Evolutionary conservation across 2,113 vertebrate genomes (phyloP), one percentile per base, ranked within the genome.

Genomic region (Phaethon lepturus): DNA sequence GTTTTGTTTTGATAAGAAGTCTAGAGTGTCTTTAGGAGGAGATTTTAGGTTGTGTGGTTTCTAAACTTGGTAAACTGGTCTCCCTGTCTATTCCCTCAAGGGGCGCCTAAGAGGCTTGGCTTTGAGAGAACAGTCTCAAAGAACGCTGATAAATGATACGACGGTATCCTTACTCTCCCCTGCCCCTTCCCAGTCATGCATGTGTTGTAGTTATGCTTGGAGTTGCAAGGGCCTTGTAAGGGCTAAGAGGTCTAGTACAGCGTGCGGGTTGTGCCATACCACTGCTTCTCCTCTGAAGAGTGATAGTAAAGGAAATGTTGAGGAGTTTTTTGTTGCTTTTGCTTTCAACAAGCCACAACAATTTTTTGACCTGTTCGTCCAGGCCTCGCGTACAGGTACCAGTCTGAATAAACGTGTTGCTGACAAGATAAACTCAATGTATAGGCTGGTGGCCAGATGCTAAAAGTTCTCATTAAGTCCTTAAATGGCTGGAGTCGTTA

Each of bases 211-310:
- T 40, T 38, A 10, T 11, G 26, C 9, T 26, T 53, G 45, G 42
- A 33, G 24, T 10, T 40, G 53, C 16, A 63, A 56, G 19, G 16
- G 12, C 42, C 6, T 3, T 28, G 33, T 44, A 13, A 31, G 22
- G 16, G 38, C 38, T 38, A 38, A 7, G 38, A 8, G 38, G 38
- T 23, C 24, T 20, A 10, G 16, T 22, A 35, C 4, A 22, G 67
- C 5, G 7, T 0, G 0, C 2, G 7, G 31, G 8, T 31, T 45
- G 45, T 45, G 55, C 33, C 7, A 2, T 16, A 4, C 11, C n/a
- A 13, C 15, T 33, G 9, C 33, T 17, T n/a, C 14, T 33, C 10
- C 40, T 68, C 60, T 49, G 44, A 56, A 60, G 8, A 31, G 11
- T 7, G 4, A 29, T 2, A 55, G 15, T 5, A 15, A 74, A 94